Percentiles rank a stretch among this genome's conserved stretches.
These are phyloP conservation scores for Mesitornis unicolor DNA, from an alignment of 2,113 vertebrate genomes.

Conservation along the genomic window DNA sequence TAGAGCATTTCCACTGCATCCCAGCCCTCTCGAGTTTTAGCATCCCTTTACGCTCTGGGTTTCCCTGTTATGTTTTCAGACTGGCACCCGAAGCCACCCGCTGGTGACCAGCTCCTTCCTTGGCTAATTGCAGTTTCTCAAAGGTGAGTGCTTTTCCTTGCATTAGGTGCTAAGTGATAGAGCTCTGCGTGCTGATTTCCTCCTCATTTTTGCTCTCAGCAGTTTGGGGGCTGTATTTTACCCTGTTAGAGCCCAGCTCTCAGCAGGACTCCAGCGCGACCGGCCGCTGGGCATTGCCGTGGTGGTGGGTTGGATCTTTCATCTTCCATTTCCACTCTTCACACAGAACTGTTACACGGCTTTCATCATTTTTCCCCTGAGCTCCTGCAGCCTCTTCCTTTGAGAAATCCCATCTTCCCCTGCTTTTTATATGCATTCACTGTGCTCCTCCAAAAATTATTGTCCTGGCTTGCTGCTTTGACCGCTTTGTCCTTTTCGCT, in stretches of 20 bases:
- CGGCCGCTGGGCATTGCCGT: not conserved
- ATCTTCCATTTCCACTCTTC: not conserved
- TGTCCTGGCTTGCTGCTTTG: not conserved
- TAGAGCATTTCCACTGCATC: not conserved
- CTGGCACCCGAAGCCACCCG: fast-evolving
- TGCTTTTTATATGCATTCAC: not conserved
- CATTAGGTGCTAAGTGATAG: not conserved
- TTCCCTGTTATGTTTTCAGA: not conserved
- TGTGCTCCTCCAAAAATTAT: not conserved
- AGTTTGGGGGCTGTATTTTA: not conserved
- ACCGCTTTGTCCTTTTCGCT: not conserved
- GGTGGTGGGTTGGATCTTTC: not conserved
- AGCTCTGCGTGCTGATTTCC: fast-evolving
- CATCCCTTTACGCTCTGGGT: no score
- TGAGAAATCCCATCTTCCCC: not conserved
- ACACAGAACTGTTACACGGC: not conserved
- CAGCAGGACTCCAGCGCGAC: fast-evolving
- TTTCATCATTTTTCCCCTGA: not conserved
- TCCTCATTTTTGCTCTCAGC: not conserved
- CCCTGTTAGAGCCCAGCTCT: not conserved
- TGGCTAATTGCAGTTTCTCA: fast-evolving
- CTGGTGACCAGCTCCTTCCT: not conserved
- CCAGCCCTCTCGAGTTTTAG: not conserved
- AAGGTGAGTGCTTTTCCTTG: no score
- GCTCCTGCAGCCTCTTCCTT: not conserved